phyloP scores from a whole-genome alignment of 1,140 invertebrate species.

The Heliconius himera region DNA sequence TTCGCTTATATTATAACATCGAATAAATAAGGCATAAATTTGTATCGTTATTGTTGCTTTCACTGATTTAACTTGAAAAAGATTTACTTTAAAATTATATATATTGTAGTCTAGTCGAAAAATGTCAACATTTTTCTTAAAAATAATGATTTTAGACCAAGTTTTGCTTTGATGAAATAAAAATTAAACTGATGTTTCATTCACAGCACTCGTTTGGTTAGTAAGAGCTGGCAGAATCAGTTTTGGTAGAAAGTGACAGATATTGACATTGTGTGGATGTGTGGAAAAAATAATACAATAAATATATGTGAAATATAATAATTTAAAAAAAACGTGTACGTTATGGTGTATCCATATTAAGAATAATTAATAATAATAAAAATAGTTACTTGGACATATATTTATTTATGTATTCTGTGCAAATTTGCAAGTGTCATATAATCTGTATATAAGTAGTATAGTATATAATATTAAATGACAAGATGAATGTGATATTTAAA shows the following conservation, averaged over 20 bases:
- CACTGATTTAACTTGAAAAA: too few relatives aligned
- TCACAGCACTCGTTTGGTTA: slow-evolving; percentile 5
- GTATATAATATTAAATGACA: not conserved
- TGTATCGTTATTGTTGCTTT: too few relatives aligned
- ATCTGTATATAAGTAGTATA: not conserved
- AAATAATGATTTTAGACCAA: slow-evolving; percentile 14
- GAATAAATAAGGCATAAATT: too few relatives aligned
- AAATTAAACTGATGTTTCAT: not conserved
- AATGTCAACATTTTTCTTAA: not conserved
- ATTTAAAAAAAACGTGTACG: not conserved
- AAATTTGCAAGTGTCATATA: not conserved
- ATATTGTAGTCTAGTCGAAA: not conserved
- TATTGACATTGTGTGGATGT: not conserved
- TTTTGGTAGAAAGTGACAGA: slow-evolving; percentile 5
- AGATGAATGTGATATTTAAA: not conserved
- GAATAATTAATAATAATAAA: not conserved
- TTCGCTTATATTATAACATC: too few relatives aligned
- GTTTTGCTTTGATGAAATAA: not conserved
- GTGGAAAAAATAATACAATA: not conserved
- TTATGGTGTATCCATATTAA: not conserved
- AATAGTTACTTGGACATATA: not conserved
- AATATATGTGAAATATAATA: slow-evolving; percentile 12
- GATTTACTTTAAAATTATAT: too few relatives aligned
- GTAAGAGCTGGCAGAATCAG: slow-evolving; percentile 13
- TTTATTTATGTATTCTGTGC: slow-evolving; percentile 2